These are phyloP conservation scores for Eumeta japonica DNA, from an alignment of 1,140 invertebrate species.

Conservation along the genomic window DNA sequence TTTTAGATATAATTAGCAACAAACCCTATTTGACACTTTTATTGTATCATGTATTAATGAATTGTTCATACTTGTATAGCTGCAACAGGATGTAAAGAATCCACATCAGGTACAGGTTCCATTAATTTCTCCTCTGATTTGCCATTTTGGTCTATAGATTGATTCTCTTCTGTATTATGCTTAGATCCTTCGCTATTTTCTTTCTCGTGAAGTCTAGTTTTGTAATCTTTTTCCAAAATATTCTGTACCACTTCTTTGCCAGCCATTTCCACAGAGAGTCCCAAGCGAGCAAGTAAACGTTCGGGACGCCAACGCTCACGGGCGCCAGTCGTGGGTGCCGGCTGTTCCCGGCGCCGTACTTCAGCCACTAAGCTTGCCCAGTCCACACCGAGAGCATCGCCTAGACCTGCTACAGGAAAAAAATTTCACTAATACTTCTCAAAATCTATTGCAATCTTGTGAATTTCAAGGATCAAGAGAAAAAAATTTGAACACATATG, in stretches of 20 bases:
- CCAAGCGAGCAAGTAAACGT: constrained; percentile 69
- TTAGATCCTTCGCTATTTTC: no score
- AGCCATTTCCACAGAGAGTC: constrained; percentile 70
- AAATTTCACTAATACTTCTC: background rate
- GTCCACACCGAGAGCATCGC: constrained; percentile 87
- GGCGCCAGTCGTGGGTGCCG: constrained; percentile 58
- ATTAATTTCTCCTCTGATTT: constrained; percentile 14
- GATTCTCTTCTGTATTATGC: constrained; percentile 8
- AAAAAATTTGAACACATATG: no score
- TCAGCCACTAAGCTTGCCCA: constrained; percentile 86
- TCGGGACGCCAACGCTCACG: constrained; percentile 76
- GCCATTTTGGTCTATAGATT: constrained; percentile 17
- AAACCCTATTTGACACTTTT: no score
- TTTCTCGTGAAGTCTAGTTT: constrained; percentile 15
- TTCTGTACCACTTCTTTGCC: constrained; percentile 64
- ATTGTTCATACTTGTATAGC: constrained; percentile 58
- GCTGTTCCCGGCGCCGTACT: constrained; percentile 61
- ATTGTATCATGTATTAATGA: no score
- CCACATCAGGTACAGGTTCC: constrained; percentile 20
- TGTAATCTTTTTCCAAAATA: constrained; percentile 59
- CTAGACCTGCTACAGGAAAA: constrained; percentile 65
- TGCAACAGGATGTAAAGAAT: constrained; percentile 60
- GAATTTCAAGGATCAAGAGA: no score
- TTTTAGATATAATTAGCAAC: no score
- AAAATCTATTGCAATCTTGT: background rate